phyloP scores from a whole-genome alignment of 2,797 vertebrate genomes.

The Sparidentex hasta region DNA sequence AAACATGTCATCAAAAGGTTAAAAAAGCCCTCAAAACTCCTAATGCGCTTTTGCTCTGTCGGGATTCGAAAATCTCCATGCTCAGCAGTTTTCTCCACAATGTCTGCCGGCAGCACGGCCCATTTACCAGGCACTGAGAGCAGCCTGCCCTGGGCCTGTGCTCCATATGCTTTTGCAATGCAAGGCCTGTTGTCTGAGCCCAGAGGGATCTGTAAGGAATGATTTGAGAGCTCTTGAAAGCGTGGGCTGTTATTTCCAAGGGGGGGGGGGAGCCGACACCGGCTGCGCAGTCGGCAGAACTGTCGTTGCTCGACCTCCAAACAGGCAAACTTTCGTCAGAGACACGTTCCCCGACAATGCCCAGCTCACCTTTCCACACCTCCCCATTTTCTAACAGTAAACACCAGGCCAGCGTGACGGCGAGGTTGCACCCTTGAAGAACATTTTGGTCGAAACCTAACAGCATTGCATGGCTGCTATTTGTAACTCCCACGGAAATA shows the following conservation, averaged over 20 bases:
- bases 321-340: conserved; percentile 50
- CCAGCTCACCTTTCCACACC: conserved; percentile 44
- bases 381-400: conserved; percentile 24
- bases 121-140: conserved; percentile 53
- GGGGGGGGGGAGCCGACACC: not conserved
- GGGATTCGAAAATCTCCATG: conserved; percentile 38
- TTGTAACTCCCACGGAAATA: conserved; percentile 45
- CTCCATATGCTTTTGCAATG: conserved; percentile 53
- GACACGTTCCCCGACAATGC: conserved; percentile 16
- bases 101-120: conserved; percentile 52
- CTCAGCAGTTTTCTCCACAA: conserved; percentile 61
- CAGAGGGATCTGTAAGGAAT: conserved; percentile 44
- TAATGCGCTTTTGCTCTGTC: conserved; percentile 31
- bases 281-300: conserved; percentile 42
- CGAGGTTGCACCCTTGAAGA: conserved; percentile 30
- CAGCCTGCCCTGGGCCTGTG: conserved; percentile 23
- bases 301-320: conserved; percentile 37
- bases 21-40: conserved; percentile 28
- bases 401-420: not conserved
- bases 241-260: conserved; percentile 45
- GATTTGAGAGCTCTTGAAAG: conserved; percentile 54
- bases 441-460: conserved; percentile 47
- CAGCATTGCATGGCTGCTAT: conserved; percentile 18
- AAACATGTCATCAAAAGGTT: conserved; percentile 37
- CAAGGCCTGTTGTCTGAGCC: conserved; percentile 31